Evolutionary conservation across 2,113 vertebrate species (phyloP).

Genomic region (Cairina moschata): DNA sequence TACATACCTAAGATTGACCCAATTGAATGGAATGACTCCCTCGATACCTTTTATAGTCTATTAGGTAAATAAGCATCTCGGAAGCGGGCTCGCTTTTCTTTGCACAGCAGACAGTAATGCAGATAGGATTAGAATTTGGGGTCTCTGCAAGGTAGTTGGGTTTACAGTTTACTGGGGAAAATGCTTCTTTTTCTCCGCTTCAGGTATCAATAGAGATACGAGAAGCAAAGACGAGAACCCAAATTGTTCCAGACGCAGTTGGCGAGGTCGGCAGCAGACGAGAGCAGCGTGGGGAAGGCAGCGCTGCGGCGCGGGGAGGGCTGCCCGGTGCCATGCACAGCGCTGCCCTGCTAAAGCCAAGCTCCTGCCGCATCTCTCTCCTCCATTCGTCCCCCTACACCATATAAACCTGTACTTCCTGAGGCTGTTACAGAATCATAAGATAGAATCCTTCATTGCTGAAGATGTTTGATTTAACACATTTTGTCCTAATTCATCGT

Average conservation of each 20-base stretch:
- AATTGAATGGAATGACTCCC: slow-evolving; percentile 44
- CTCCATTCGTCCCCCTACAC: not conserved
- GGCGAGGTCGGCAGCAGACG: rapidly evolving
- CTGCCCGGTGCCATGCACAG: rapidly evolving
- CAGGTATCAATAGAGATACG: not conserved
- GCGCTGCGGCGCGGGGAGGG: rapidly evolving
- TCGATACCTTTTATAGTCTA: slow-evolving; percentile 56
- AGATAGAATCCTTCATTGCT: not conserved
- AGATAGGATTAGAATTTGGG: slow-evolving; percentile 11
- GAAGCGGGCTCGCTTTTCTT: not conserved
- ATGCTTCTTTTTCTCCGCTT: not conserved
- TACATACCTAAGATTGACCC: slow-evolving; percentile 48
- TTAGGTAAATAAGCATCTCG: slow-evolving; percentile 62
- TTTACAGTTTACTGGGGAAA: not conserved
- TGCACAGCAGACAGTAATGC: not conserved
- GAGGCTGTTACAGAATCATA: not conserved
- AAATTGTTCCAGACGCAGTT: rapidly evolving
- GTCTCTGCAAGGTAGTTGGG: not conserved
- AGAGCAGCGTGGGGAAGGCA: not conserved
- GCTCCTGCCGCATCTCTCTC: rapidly evolving
- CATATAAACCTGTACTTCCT: rapidly evolving
- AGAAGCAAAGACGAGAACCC: not conserved
- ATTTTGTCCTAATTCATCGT: not conserved
- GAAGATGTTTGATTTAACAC: not conserved
- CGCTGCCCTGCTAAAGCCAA: rapidly evolving